A percentile compares a stretch with the other conserved stretches of the same genome.
Conservation (phyloP, 2,113 vertebrate species). For the human region DNA sequence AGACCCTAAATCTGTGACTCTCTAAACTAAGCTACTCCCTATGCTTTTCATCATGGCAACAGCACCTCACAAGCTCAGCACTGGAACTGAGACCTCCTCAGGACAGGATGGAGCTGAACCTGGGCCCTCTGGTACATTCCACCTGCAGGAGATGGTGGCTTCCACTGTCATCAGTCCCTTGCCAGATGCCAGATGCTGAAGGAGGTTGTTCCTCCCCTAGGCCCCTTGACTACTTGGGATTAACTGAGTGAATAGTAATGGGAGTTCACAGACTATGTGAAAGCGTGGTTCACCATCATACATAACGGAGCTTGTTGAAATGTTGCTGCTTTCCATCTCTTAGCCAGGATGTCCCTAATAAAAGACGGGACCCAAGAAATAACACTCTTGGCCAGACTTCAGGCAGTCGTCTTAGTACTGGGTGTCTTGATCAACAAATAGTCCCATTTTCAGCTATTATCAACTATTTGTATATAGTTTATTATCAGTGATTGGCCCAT, state of each 20-base stretch:
- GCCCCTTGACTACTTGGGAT: background rate
- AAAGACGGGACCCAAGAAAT: background rate
- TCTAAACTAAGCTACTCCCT: background rate
- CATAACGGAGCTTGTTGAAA: background rate
- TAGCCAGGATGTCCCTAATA: background rate
- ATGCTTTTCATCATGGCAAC: background rate
- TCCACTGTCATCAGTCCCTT: background rate
- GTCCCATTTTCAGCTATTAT: background rate
- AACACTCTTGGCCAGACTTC: background rate
- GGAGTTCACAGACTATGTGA: background rate
- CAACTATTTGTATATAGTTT: background rate
- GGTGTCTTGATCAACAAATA: background rate
- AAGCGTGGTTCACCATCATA: background rate
- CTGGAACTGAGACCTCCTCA: background rate
- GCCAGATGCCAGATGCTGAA: background rate
- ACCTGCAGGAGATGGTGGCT: background rate
- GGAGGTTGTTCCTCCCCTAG: background rate
- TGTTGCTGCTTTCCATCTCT: background rate
- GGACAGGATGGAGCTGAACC: background rate
- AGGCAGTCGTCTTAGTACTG: background rate
- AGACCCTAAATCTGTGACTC: background rate
- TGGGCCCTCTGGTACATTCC: background rate
- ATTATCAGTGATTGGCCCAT: background rate
- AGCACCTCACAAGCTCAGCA: background rate
- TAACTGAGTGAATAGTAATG: background rate